Conservation (phyloP, 2,797 vertebrate species). For the Pangasius macronema region DNA sequence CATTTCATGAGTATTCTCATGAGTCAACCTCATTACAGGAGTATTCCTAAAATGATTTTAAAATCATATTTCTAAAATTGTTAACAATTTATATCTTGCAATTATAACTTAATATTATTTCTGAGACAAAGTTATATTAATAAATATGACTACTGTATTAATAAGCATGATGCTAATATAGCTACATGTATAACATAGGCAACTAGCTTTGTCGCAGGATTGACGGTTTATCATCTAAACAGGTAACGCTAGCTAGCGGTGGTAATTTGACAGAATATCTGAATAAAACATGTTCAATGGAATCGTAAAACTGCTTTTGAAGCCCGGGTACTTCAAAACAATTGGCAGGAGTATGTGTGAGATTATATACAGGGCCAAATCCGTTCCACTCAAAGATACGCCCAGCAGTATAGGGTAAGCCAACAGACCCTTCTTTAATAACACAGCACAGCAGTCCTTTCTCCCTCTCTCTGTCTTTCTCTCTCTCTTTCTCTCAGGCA, state of each 20-base stretch:
- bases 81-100: neutral
- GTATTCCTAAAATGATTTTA: neutral
- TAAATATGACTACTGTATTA: neutral
- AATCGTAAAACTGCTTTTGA: neutral
- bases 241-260: neutral
- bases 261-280: neutral
- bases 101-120: neutral
- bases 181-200: neutral
- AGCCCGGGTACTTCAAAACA: neutral
- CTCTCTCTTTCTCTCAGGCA: constrained; percentile 71
- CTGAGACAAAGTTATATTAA: neutral
- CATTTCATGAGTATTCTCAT: too few species aligned
- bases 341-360: neutral
- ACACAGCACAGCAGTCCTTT: neutral
- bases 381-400: neutral
- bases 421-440: neutral
- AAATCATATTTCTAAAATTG: neutral
- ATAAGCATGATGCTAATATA: neutral
- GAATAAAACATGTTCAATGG: neutral
- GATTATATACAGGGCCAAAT: neutral
- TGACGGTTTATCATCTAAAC: neutral
- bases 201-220: neutral
- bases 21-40: too few species aligned
- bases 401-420: neutral
- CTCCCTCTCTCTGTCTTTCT: neutral